Conservation (phyloP, 2,797 vertebrate genomes). For the Sebastolobus alascanus region DNA sequence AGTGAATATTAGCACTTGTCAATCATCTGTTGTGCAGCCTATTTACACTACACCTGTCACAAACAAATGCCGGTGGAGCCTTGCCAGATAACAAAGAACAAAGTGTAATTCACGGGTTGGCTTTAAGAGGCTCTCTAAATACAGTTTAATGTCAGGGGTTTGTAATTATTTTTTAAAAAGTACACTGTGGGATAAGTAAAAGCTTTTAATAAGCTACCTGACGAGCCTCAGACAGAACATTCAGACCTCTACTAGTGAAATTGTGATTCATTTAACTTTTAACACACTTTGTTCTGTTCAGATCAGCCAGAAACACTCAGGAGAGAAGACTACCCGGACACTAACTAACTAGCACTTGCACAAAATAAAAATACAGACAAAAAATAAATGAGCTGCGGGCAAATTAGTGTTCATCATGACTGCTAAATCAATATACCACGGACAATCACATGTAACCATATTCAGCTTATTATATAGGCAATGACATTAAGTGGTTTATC, state of each 20-base stretch:
- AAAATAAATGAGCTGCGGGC: neutral
- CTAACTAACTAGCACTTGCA: neutral
- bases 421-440: conserved; percentile 2
- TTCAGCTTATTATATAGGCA: conserved; percentile 6
- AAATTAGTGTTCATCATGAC: neutral
- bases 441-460: neutral
- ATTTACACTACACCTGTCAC: neutral
- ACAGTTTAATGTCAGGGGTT: neutral
- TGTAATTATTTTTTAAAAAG: neutral
- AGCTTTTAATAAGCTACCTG: neutral
- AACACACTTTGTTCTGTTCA: neutral
- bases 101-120: conserved; percentile 9
- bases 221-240: neutral
- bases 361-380: neutral
- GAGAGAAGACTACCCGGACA: neutral
- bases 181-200: neutral
- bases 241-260: conserved; percentile 4
- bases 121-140: conserved; percentile 8
- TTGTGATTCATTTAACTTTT: neutral
- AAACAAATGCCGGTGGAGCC: neutral
- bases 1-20: conserved; percentile 13
- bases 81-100: conserved; percentile 9
- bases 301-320: neutral
- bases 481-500: neutral
- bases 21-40: conserved; percentile 24